A percentile compares a stretch with the other conserved stretches of the same genome.
These are phyloP conservation scores for Boloria euphrosyne DNA, from an alignment of 2,888 invertebrate species.

Conservation along the genomic window DNA sequence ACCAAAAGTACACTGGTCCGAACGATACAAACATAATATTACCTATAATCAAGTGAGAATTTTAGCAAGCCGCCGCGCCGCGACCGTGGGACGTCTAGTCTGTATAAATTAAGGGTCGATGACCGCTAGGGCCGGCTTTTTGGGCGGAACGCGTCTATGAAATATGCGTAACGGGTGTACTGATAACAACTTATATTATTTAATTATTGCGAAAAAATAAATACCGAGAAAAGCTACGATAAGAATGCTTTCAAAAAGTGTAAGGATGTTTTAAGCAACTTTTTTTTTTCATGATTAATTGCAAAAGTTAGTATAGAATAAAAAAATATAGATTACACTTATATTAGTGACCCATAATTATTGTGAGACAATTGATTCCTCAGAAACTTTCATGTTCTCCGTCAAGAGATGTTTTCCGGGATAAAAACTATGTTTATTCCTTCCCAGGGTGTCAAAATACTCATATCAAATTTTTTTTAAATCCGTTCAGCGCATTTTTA, in stretches of 20 bases:
- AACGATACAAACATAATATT: neutral
- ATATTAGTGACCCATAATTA: too few species aligned
- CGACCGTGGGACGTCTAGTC: slow-evolving; percentile 7
- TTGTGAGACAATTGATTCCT: too few species aligned
- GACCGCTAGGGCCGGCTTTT: slow-evolving; percentile 18
- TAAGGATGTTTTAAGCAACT: neutral
- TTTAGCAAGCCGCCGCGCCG: slow-evolving; percentile 8
- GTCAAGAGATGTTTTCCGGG: too few species aligned
- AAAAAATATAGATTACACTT: too few species aligned
- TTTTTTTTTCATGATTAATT: too few species aligned
- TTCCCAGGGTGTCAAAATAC: too few species aligned
- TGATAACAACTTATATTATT: slow-evolving; percentile 7
- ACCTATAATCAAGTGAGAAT: neutral
- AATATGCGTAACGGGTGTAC: neutral
- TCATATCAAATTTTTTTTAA: too few species aligned
- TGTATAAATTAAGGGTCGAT: slow-evolving; percentile 13
- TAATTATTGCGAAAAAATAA: neutral
- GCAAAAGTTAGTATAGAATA: too few species aligned
- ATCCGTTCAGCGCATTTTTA: too few species aligned
- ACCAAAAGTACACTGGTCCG: neutral
- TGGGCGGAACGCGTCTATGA: slow-evolving; percentile 6
- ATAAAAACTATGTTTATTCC: too few species aligned
- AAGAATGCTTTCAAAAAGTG: neutral
- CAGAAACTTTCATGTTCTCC: too few species aligned
- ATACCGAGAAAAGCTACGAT: neutral